Evolutionary conservation across 2,888 invertebrate species (phyloP).

Genomic region (Eupithecia exiguata): DNA sequence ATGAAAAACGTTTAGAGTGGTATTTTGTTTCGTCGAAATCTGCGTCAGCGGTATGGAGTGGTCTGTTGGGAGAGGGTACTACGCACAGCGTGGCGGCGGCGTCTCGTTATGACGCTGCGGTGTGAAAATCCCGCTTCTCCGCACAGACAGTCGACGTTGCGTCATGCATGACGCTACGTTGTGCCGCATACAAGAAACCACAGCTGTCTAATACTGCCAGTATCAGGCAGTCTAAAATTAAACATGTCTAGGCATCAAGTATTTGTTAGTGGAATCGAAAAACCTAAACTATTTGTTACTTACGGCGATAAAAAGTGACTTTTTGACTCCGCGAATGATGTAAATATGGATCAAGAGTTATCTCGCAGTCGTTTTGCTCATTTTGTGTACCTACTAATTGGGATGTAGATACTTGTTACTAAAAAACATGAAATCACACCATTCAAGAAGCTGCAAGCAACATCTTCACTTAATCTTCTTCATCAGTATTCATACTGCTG

Average conservation of each 20-base stretch:
- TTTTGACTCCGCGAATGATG: conserved; percentile 33
- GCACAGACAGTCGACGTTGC: too few relatives aligned
- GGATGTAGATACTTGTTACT: neutral
- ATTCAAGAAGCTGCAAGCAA: neutral
- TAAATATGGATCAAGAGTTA: conserved; percentile 39
- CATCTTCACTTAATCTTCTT: neutral
- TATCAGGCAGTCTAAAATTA: neutral
- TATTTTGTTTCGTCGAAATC: too few relatives aligned
- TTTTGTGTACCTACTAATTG: neutral
- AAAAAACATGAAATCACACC: neutral
- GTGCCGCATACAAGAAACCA: too few relatives aligned
- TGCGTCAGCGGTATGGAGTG: too few relatives aligned
- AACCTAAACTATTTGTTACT: conserved; percentile 13
- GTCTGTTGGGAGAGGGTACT: too few relatives aligned
- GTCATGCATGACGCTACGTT: too few relatives aligned
- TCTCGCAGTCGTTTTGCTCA: conserved; percentile 8
- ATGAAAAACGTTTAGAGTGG: too few relatives aligned
- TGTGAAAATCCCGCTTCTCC: too few relatives aligned
- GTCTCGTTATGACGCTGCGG: too few relatives aligned
- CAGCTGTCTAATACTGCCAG: neutral
- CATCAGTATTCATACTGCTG: too few relatives aligned
- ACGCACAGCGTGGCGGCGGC: too few relatives aligned
- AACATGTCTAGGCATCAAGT: neutral
- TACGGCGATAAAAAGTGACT: conserved; percentile 28
- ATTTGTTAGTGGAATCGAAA: neutral